Percentiles rank a stretch among this genome's conserved stretches.
phyloP scores from a whole-genome alignment of 2,113 vertebrate species.

The Fulica atra region DNA sequence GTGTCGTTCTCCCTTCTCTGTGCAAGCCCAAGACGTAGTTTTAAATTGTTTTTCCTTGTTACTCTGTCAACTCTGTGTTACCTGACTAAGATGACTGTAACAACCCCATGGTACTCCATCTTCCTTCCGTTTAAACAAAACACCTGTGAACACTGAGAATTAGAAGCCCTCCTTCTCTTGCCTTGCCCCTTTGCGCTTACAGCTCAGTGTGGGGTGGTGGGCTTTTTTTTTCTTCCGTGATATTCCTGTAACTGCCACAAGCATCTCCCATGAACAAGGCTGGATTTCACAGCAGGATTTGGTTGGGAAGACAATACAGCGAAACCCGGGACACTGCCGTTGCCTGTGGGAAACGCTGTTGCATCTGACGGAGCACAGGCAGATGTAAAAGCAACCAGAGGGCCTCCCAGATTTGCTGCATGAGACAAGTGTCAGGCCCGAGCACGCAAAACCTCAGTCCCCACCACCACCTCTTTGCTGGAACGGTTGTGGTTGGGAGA shows the following conservation, averaged over 20 bases:
- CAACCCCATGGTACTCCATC: neutral
- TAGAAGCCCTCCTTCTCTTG: neutral
- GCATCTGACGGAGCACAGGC: accelerated
- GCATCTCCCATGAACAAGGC: neutral
- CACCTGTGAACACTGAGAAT: neutral
- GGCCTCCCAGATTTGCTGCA: neutral
- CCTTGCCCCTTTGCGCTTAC: neutral
- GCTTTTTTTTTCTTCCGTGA: neutral
- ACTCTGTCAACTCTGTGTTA: neutral
- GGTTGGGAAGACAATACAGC: neutral
- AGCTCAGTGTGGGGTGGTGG: accelerated
- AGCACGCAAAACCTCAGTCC: neutral
- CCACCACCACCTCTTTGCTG: neutral
- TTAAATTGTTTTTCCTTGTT: neutral
- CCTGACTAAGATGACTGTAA: neutral
- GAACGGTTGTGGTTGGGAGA: neutral
- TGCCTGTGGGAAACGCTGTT: neutral
- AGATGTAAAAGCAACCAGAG: neutral
- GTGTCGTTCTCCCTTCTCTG: accelerated
- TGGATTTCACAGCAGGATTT: neutral
- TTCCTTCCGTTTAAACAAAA: neutral
- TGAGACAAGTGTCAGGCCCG: neutral
- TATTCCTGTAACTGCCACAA: neutral
- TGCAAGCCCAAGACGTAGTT: neutral
- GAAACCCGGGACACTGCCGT: neutral